Percentiles rank a stretch among this genome's conserved stretches.
phyloP scores from a whole-genome alignment of 1,140 invertebrate genomes.

The Melipona quadrifasciata region DNA sequence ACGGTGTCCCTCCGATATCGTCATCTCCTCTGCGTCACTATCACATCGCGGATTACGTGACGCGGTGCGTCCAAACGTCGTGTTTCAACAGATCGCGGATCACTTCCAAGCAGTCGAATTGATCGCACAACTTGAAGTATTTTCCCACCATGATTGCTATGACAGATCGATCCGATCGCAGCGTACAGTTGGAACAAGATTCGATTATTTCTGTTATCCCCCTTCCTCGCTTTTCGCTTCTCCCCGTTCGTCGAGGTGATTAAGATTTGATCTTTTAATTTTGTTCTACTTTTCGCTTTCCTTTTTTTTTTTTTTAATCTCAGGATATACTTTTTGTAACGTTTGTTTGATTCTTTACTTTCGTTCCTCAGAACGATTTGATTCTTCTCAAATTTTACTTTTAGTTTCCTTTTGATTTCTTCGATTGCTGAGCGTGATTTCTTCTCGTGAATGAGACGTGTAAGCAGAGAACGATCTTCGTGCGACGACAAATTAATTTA shows the following conservation, averaged over 20 bases:
- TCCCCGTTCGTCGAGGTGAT: background rate
- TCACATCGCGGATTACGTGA: slow-evolving; percentile 34
- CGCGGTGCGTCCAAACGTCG: slow-evolving; percentile 26
- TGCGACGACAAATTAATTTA: background rate
- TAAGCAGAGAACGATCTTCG: background rate
- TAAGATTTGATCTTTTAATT: background rate
- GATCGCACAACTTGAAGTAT: background rate
- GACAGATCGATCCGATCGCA: background rate
- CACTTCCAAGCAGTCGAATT: background rate
- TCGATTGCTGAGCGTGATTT: too few species aligned
- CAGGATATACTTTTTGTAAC: too few species aligned
- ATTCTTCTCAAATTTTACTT: too few species aligned
- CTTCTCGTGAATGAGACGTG: too few species aligned
- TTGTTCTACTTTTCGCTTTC: background rate
- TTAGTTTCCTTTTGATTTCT: too few species aligned
- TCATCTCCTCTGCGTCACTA: slow-evolving; percentile 2
- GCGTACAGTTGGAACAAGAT: too few species aligned
- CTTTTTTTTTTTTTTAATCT: background rate
- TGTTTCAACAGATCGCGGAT: background rate
- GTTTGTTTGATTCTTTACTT: too few species aligned
- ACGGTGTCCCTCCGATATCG: slow-evolving; percentile 28
- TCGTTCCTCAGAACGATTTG: too few species aligned
- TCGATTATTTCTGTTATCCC: background rate
- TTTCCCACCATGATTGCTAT: background rate
- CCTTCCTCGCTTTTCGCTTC: background rate